phyloP scores from a whole-genome alignment of 2,797 vertebrate species.

The Harpagifer antarcticus region DNA sequence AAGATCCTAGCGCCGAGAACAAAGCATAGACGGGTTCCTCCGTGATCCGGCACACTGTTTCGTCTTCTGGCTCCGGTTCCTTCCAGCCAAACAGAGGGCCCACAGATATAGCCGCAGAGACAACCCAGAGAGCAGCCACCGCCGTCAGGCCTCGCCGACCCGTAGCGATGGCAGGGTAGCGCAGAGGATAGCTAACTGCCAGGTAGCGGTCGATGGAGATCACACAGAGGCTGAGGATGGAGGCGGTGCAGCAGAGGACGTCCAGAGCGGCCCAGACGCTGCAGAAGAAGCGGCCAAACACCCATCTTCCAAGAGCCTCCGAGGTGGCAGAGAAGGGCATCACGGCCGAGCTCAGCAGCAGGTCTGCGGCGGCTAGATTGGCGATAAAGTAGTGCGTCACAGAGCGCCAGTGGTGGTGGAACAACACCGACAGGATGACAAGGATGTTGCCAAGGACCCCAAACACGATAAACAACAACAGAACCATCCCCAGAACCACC shows the following conservation, averaged over 20 bases:
- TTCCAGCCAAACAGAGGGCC: constrained; percentile 87
- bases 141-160: constrained; percentile 74
- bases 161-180: constrained; percentile 80
- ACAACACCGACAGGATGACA: constrained; percentile 85
- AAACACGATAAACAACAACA: constrained; percentile 82
- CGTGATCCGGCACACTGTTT: constrained; percentile 82
- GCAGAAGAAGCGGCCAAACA: constrained; percentile 84
- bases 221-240: constrained; percentile 86
- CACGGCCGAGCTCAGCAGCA: constrained; percentile 84
- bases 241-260: constrained; percentile 88
- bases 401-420: constrained; percentile 84
- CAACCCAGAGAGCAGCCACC: constrained; percentile 80
- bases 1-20: constrained; percentile 85
- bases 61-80: constrained; percentile 83
- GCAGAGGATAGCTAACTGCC: constrained; percentile 85
- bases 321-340: constrained; percentile 84
- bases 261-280: constrained; percentile 85
- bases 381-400: constrained; percentile 87
- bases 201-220: constrained; percentile 87
- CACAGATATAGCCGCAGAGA: constrained; percentile 83
- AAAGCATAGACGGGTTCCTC: constrained; percentile 84
- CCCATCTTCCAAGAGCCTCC: constrained; percentile 83
- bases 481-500: constrained; percentile 74
- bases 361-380: constrained; percentile 85
- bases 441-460: constrained; percentile 86